phyloP scores from a whole-genome alignment of 2,888 invertebrate genomes.

The Melanchra persicariae region DNA sequence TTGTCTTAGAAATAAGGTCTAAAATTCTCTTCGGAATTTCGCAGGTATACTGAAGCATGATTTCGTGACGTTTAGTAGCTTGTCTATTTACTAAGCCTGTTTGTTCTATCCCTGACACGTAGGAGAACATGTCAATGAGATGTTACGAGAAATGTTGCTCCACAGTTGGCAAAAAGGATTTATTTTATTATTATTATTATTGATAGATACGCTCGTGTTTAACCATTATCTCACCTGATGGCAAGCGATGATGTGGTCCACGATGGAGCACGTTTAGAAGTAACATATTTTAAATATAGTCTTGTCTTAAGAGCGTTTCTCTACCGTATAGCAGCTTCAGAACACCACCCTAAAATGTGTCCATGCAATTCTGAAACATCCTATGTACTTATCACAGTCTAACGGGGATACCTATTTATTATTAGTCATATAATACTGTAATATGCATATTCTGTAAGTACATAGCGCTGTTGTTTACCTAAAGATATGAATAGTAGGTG shows the following conservation, averaged over 20 bases:
- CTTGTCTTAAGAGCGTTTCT: too few relatives aligned
- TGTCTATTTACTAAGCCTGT: neutral
- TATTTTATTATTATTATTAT: too few relatives aligned
- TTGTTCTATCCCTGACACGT: neutral
- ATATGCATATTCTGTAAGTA: neutral
- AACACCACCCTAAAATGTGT: too few relatives aligned
- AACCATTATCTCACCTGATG: neutral
- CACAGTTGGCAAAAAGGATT: neutral
- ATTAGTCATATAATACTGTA: neutral
- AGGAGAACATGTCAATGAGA: neutral
- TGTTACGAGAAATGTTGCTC: neutral
- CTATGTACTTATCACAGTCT: too few relatives aligned
- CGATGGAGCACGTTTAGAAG: neutral
- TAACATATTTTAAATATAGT: too few relatives aligned
- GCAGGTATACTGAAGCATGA: neutral
- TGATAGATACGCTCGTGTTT: neutral
- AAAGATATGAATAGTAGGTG: neutral
- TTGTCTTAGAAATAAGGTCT: neutral
- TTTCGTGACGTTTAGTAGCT: neutral
- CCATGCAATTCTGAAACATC: too few relatives aligned
- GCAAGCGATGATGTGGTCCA: neutral
- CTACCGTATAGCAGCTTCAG: too few relatives aligned
- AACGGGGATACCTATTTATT: neutral
- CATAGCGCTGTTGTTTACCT: neutral
- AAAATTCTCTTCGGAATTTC: neutral